These are phyloP conservation scores for Amyelois transitella DNA, from an alignment of 1,140 invertebrate species.

Conservation along the genomic window DNA sequence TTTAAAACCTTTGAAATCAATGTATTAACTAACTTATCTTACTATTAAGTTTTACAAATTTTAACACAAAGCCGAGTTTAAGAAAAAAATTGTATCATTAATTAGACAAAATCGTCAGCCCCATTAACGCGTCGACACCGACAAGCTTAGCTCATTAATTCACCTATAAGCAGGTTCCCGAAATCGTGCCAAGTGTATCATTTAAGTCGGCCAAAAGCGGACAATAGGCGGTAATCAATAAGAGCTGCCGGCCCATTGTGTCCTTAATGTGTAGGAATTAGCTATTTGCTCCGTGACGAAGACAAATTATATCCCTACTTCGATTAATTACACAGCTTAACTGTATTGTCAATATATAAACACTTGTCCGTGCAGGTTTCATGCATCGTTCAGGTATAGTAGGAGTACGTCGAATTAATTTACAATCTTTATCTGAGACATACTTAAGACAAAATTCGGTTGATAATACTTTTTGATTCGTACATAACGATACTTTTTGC, in stretches of 20 bases:
- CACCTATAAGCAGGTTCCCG: conserved; percentile 28
- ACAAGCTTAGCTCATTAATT: conserved; percentile 28
- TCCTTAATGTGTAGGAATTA: conserved; percentile 67
- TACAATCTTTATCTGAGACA: too few relatives aligned
- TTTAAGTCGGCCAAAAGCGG: conserved; percentile 48
- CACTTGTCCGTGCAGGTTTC: background rate
- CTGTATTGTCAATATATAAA: conserved; percentile 50
- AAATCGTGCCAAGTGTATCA: conserved; percentile 60
- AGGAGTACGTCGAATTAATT: background rate
- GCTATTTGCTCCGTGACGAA: conserved; percentile 65
- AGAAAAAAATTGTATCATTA: too few relatives aligned
- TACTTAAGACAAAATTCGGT: too few relatives aligned
- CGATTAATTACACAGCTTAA: conserved; percentile 66
- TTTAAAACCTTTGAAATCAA: too few relatives aligned
- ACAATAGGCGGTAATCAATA: conserved; percentile 66
- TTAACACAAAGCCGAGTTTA: too few relatives aligned
- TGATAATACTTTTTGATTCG: too few relatives aligned
- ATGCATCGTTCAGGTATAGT: background rate
- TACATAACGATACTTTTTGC: too few relatives aligned
- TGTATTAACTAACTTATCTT: too few relatives aligned
- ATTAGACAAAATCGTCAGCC: background rate
- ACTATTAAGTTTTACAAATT: too few relatives aligned
- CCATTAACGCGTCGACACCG: background rate
- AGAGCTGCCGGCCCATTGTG: conserved; percentile 52
- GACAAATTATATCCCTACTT: conserved; percentile 62